Evolutionary conservation across 37 sponge, comb jelly and placozoan species (phyloP).

Genomic region (Beroe ovata): DNA sequence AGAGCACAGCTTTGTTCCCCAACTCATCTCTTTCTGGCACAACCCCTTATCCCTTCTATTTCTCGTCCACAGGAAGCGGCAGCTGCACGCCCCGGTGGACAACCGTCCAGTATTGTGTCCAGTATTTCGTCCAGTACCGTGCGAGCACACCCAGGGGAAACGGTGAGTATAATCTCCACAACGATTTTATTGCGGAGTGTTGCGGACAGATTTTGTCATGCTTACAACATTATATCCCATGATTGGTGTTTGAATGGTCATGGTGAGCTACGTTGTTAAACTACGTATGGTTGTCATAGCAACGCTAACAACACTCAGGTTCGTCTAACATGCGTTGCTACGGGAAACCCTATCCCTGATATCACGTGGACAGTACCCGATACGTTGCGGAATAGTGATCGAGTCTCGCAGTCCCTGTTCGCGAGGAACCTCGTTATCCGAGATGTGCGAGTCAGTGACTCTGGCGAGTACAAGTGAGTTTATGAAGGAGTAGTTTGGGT

Average conservation of each 20-base stretch:
- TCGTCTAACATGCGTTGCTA: slow-evolving; percentile 15
- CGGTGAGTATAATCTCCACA: too few relatives aligned
- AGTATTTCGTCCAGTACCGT: slow-evolving; percentile 6
- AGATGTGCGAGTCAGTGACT: neutral
- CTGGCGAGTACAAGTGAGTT: slow-evolving; percentile 62
- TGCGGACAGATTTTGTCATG: too few relatives aligned
- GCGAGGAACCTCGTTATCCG: slow-evolving; percentile 7
- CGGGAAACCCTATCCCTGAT: slow-evolving; percentile 24
- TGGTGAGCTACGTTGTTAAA: too few relatives aligned
- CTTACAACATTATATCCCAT: too few relatives aligned
- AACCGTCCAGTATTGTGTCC: neutral
- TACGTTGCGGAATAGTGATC: neutral
- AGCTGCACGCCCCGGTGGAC: neutral
- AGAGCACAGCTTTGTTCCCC: too few relatives aligned
- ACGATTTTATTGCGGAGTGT: too few relatives aligned
- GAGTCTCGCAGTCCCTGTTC: neutral
- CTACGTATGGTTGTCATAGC: too few relatives aligned
- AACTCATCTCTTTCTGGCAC: too few relatives aligned
- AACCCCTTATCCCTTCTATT: neutral
- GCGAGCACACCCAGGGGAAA: neutral
- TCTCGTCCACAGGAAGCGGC: neutral
- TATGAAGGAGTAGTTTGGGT: neutral
- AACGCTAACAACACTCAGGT: too few relatives aligned
- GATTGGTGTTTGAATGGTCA: too few relatives aligned
- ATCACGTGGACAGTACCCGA: slow-evolving; percentile 11